Percentiles rank a stretch among this genome's conserved stretches.
Conservation (phyloP, 1,140 invertebrate genomes). For the Drosophila bifasciata region DNA sequence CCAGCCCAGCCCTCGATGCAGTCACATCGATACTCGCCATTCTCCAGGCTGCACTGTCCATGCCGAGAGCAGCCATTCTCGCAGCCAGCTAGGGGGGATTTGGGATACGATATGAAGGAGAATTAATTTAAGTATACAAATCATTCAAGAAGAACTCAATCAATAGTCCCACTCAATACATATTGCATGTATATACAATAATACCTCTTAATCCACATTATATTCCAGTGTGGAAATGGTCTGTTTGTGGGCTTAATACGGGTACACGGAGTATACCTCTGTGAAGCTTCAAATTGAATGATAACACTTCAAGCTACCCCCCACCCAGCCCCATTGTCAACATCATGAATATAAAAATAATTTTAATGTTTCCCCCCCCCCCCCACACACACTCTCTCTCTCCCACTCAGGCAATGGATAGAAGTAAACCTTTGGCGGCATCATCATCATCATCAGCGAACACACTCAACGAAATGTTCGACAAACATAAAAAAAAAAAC, state of each 20-base stretch:
- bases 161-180: too few species aligned
- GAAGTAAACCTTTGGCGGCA: slow-evolving; percentile 44
- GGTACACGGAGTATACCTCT: slow-evolving; percentile 51
- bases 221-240: slow-evolving; percentile 11
- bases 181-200: too few species aligned
- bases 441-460: slow-evolving; percentile 55
- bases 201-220: background rate
- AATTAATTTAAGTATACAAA: too few species aligned
- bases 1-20: slow-evolving; percentile 97
- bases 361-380: slow-evolving; percentile 80
- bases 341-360: slow-evolving; percentile 80
- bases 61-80: slow-evolving; percentile 96
- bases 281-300: slow-evolving; percentile 56
- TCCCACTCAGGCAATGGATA: slow-evolving; percentile 33
- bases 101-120: background rate
- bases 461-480: slow-evolving; percentile 68
- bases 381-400: slow-evolving; percentile 66
- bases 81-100: slow-evolving; percentile 97
- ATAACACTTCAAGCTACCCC: slow-evolving; percentile 37
- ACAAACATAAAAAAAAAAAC: slow-evolving; percentile 82
- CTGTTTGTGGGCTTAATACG: slow-evolving; percentile 48
- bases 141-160: too few species aligned
- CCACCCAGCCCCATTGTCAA: slow-evolving; percentile 19
- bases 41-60: slow-evolving; percentile 93
- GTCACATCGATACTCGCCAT: slow-evolving; percentile 95